Evolutionary conservation across 1,140 invertebrate species (phyloP).

Genomic region (Zaprionus africanus): DNA sequence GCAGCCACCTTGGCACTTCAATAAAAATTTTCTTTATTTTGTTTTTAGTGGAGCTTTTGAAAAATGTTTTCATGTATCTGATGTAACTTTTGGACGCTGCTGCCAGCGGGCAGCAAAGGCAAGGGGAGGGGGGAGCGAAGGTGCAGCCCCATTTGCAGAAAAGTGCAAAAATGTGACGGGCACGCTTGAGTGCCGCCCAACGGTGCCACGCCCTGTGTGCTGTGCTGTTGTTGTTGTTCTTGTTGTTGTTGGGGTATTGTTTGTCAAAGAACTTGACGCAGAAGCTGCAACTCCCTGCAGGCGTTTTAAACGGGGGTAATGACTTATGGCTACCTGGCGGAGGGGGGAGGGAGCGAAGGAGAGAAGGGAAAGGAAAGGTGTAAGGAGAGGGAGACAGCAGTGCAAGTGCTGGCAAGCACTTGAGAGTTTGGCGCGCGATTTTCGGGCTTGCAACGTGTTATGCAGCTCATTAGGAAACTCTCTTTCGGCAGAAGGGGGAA

Average conservation of each 20-base stretch:
- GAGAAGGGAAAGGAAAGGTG: not conserved
- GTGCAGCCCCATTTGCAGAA: slow-evolving; percentile 39
- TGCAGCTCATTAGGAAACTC: slow-evolving; percentile 50
- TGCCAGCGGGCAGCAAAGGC: slow-evolving; percentile 14
- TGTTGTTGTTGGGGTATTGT: slow-evolving; percentile 62
- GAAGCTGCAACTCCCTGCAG: slow-evolving; percentile 55
- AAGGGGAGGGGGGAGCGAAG: not conserved
- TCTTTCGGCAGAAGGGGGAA: not conserved
- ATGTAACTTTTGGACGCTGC: slow-evolving; percentile 57
- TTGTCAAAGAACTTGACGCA: slow-evolving; percentile 75
- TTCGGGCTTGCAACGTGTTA: slow-evolving; percentile 28
- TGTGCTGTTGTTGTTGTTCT: slow-evolving; percentile 6
- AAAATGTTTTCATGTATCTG: slow-evolving; percentile 79
- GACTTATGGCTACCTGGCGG: slow-evolving; percentile 66
- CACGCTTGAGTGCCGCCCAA: slow-evolving; percentile 69
- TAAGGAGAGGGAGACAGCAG: not conserved
- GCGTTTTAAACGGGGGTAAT: slow-evolving; percentile 66
- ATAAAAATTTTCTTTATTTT: slow-evolving; percentile 82
- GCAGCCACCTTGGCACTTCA: slow-evolving; percentile 64
- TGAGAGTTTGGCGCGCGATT: slow-evolving; percentile 33
- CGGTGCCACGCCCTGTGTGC: slow-evolving; percentile 20
- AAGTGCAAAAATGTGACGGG: slow-evolving; percentile 78
- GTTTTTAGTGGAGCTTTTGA: slow-evolving; percentile 77
- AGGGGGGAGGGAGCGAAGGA: not conserved
- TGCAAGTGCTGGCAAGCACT: slow-evolving; percentile 19